Evolutionary conservation across 2,113 vertebrate genomes (phyloP), one percentile per base, ranked within the genome.

Genomic region (Catharus minimus): DNA sequence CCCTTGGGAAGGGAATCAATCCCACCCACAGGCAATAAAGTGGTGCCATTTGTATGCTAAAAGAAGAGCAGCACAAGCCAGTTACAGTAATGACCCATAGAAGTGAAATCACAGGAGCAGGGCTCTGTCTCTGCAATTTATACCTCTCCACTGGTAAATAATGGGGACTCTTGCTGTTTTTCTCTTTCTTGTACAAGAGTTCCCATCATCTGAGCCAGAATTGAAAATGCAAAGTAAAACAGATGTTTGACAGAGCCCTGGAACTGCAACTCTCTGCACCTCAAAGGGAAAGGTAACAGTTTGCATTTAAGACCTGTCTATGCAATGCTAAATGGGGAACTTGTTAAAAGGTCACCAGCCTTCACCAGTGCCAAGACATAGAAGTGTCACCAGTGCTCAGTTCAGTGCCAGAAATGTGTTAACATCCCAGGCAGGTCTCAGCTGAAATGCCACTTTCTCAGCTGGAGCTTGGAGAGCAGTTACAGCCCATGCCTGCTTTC

Each of bases 51-150:
- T 65, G 23, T 78, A 73, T 65, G 73, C 66, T 88, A 87, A 75
- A 75, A 84, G 55, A 91, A 75, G 77, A 92, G 71, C 58, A 73
- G 82, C 14, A 2, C 81, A 83, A 91, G 33, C 53, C 26, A 44
- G 86, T 93, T 90, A 64, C 74, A 76, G 39, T 90, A 94, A 95
- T 53, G 74, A 87, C 64, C 78, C 49, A 79, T 79, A 75, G 92
- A 92, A 76, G 55, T 1, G 7, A 93, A 82, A 76, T 85, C 78
- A 46, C 58, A 82, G 83, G 58, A 78, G 47, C 15, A 46, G 39
- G 62, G 62, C 75, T 90, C 67, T 12, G 1, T n/a, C 66, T 82
- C 77, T 90, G 74, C 66, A 27, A 93, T 93, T 95, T 85, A 71
- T 33, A 77, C 83, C 60, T 92, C 77, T 52, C 60, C 83, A 60